phyloP scores from a whole-genome alignment of 2,113 vertebrate genomes.

The Planiliza haematocheilus region DNA sequence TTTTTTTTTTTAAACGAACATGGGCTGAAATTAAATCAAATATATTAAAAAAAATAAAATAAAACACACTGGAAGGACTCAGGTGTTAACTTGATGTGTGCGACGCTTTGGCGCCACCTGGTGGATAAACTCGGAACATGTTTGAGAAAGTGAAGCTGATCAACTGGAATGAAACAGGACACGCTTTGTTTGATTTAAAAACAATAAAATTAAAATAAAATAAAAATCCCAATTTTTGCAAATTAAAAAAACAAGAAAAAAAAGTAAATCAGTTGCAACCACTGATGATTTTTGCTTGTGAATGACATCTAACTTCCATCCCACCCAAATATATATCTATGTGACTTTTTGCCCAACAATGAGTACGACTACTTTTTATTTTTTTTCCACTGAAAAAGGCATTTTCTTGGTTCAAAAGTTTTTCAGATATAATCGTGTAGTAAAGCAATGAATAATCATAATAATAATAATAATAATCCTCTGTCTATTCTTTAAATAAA shows the following conservation, averaged over 20 bases:
- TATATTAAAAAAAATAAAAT: slow-evolving; percentile 61
- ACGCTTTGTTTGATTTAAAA: too few species aligned
- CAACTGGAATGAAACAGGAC: slow-evolving; percentile 45
- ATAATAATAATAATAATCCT: slow-evolving; percentile 69
- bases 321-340: slow-evolving; percentile 74
- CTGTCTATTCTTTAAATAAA: slow-evolving; percentile 84
- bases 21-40: slow-evolving; percentile 39
- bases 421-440: slow-evolving; percentile 83
- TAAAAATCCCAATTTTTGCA: slow-evolving; percentile 41
- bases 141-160: slow-evolving; percentile 40
- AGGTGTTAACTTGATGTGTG: slow-evolving; percentile 44
- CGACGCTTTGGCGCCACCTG: slow-evolving; percentile 56
- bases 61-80: slow-evolving; percentile 46
- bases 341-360: slow-evolving; percentile 84
- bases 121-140: slow-evolving; percentile 54
- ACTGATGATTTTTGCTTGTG: slow-evolving; percentile 58
- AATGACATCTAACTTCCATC: slow-evolving; percentile 71
- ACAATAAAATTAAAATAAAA: too few species aligned
- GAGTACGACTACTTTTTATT: slow-evolving; percentile 70
- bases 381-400: slow-evolving; percentile 84
- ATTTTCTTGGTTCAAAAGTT: slow-evolving; percentile 87
- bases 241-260: slow-evolving; percentile 46
- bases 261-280: slow-evolving; percentile 60
- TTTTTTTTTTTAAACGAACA: too few species aligned
- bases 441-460: slow-evolving; percentile 83